These are phyloP conservation scores for Aphelocoma coerulescens DNA, from an alignment of 2,113 vertebrate genomes.

Conservation along the genomic window DNA sequence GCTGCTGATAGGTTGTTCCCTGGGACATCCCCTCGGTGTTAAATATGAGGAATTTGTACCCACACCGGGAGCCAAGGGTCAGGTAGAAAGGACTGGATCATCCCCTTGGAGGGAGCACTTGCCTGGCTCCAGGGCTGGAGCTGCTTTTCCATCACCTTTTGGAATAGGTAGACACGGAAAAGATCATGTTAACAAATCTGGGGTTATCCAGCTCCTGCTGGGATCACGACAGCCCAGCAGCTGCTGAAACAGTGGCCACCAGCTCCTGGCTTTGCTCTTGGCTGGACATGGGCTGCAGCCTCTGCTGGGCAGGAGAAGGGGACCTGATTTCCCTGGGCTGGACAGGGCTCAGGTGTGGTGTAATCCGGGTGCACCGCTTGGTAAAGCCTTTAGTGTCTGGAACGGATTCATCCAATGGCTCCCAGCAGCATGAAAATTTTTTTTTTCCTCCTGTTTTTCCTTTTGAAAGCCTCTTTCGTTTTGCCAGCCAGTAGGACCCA, in stretches of 20 bases:
- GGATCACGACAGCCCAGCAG: not conserved
- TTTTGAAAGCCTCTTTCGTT: not conserved
- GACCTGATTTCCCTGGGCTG: accelerated
- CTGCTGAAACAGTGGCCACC: not conserved
- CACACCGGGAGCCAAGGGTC: accelerated
- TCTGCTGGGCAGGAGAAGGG: not conserved
- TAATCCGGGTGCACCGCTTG: accelerated
- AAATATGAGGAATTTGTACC: accelerated
- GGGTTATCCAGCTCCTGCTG: not conserved
- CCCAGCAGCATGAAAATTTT: not conserved
- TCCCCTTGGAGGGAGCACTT: not conserved
- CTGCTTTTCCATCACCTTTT: not conserved
- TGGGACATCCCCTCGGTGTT: not conserved
- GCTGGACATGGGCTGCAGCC: not conserved
- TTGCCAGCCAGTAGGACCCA: accelerated
- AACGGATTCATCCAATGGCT: not conserved
- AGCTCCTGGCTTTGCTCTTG: not conserved
- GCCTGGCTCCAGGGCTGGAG: not conserved
- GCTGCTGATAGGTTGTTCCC: accelerated
- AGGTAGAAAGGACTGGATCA: not conserved
- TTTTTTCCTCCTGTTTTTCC: not conserved
- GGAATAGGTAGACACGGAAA: accelerated
- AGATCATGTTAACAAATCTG: too few species aligned
- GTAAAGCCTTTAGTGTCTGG: accelerated
- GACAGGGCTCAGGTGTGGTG: accelerated